Base-by-base conservation (phyloP, 2,113 vertebrate species). In the Alethe castanea region DNA sequence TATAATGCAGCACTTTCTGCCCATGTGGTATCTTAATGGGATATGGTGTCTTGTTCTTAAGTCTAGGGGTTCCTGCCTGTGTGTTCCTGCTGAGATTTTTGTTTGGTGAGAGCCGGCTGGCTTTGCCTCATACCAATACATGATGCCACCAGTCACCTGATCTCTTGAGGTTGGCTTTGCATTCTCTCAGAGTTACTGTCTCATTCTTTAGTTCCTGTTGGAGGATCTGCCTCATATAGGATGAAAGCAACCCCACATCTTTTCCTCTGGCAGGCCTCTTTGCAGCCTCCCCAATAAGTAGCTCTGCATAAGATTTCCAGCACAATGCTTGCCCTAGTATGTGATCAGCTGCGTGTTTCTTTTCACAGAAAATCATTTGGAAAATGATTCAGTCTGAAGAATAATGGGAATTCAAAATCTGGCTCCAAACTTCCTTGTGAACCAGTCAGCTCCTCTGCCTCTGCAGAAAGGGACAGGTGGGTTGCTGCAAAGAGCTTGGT, bases 61-160 rank as follows among this genome's bases (percentile, higher is more conserved):
- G 3, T 0, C 2, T 22, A 83, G 60, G 79, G 38, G 69, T 26
- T 88, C 56, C 64, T 86, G 82, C 50, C 42, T 95, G 59, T 56
- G 70, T 86, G 54, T 70, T 95, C 74, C 76, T 71, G 42, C 71
- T 70, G 86, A 66, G 82, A 47, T 77, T 86, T 93, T 94, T 86
- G 50, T 90, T 80, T 94, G 78, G 23, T 81, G 54, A 82, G 70
- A 69, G 53, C 36, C 82, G 59, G 29, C 79, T 86, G 82, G 59
- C 67, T 81, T 87, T 92, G 45, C 38, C 35, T 88, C 76, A 52
- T 88, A 50, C 74, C 54, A 77, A 14, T 45, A 29, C 17, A 64
- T 62, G 80, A 78, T 78, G 60, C 44, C 44, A 70, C 35, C 26
- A 80, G 76, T 94, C 82, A 95, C 76, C 82, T 96, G 72, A 81